phyloP scores from a whole-genome alignment of 1,140 invertebrate genomes.

The Aphaenogaster rudis region DNA sequence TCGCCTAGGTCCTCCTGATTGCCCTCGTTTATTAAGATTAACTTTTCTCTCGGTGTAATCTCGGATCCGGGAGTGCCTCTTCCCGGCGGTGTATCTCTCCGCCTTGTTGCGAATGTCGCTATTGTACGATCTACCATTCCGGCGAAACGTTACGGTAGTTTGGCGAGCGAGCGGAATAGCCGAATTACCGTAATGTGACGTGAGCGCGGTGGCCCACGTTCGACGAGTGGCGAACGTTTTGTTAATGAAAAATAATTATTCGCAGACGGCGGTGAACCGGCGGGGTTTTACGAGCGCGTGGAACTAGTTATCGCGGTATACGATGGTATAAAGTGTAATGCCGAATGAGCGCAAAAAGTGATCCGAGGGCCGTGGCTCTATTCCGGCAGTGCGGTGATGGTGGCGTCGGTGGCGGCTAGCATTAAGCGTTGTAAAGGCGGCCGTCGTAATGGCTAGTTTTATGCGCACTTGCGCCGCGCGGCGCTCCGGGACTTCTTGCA shows the following conservation, averaged over 20 bases:
- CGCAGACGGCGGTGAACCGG: slow-evolving; percentile 13
- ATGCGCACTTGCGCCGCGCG: slow-evolving; percentile 62
- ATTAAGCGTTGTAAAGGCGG: slow-evolving; percentile 72
- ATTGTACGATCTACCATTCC: slow-evolving; percentile 22
- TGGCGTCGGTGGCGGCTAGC: not conserved
- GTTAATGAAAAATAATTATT: slow-evolving; percentile 70
- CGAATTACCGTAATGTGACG: not conserved
- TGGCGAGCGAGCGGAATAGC: not conserved
- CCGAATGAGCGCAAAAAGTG: slow-evolving; percentile 68
- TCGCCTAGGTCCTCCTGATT: slow-evolving; percentile 80
- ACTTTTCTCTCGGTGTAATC: slow-evolving; percentile 86
- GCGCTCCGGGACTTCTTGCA: slow-evolving; percentile 69
- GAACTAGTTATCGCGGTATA: slow-evolving; percentile 61
- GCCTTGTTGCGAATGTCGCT: slow-evolving; percentile 33
- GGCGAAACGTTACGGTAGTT: slow-evolving; percentile 10
- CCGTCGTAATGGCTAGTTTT: slow-evolving; percentile 75
- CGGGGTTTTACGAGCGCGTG: slow-evolving; percentile 50
- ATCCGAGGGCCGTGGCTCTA: slow-evolving; percentile 33
- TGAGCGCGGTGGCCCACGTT: not conserved
- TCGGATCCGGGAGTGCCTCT: slow-evolving; percentile 62
- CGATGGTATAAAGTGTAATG: slow-evolving; percentile 67
- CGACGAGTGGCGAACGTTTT: slow-evolving; percentile 14
- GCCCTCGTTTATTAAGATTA: slow-evolving; percentile 87
- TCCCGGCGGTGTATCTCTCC: slow-evolving; percentile 31
- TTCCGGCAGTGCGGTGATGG: not conserved